Percentiles rank a stretch among this genome's conserved stretches.
Conservation (phyloP, 2,888 invertebrate genomes). For the Andrena hattorfiana region DNA sequence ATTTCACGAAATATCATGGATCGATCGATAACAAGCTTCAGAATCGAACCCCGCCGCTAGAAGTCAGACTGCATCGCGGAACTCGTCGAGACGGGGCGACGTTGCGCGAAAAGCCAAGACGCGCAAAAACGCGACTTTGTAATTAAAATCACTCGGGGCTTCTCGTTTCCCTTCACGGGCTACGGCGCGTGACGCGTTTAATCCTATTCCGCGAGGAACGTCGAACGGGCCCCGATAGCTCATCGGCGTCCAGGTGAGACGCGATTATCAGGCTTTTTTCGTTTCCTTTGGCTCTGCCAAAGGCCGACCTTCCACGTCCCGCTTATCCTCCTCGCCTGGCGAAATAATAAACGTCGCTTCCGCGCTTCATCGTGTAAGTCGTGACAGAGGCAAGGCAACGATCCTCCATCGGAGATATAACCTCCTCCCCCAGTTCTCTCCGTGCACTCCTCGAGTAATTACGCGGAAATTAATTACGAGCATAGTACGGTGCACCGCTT, state of each 20-base stretch:
- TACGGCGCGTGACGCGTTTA: constrained; percentile 55
- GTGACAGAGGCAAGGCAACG: constrained; percentile 70
- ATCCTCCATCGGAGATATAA: constrained; percentile 78
- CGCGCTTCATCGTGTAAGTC: constrained; percentile 63
- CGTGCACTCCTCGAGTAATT: constrained; percentile 75
- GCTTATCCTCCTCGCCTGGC: background rate
- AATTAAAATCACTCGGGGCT: constrained; percentile 50
- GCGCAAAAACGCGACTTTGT: constrained; percentile 19
- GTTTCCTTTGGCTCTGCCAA: constrained; percentile 13
- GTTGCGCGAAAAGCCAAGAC: constrained; percentile 28
- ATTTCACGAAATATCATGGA: background rate
- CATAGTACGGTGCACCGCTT: constrained; percentile 61
- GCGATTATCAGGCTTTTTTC: constrained; percentile 46
- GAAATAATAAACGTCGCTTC: constrained; percentile 44
- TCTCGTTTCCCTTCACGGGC: constrained; percentile 56
- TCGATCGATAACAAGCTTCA: constrained; percentile 1
- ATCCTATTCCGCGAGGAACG: constrained; percentile 53
- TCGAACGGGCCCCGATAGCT: constrained; percentile 46
- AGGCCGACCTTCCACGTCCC: background rate
- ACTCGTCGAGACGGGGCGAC: constrained; percentile 14
- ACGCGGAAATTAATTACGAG: constrained; percentile 80
- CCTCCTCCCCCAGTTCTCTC: constrained; percentile 13
- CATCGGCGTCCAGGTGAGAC: constrained; percentile 46
- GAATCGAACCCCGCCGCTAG: background rate
- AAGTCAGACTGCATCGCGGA: constrained; percentile 6